Percentiles rank a stretch among this genome's conserved stretches.
Conservation (phyloP, 2,797 vertebrate species). For the Saxicola maurus region DNA sequence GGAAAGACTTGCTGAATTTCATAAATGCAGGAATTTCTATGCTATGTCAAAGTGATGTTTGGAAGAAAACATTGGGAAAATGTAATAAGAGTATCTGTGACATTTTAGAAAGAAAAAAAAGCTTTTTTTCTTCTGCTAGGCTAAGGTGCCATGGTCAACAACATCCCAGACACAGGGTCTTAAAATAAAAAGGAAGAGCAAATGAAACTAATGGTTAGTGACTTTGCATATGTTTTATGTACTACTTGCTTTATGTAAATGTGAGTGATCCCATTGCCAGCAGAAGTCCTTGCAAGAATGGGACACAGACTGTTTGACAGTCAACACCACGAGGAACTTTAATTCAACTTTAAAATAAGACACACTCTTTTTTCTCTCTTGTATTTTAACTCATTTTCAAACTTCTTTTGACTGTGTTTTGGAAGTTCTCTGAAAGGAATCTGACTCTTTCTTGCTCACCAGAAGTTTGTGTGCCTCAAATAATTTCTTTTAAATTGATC, state of each 20-base stretch:
- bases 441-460: not conserved
- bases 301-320: not conserved
- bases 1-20: fast-evolving
- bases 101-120: not conserved
- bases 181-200: not conserved
- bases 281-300: not conserved
- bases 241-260: not conserved
- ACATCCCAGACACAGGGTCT: not conserved
- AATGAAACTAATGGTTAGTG: not conserved
- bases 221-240: not conserved
- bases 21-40: not conserved
- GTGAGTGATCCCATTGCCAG: not conserved
- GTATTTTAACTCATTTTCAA: not conserved
- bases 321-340: not conserved
- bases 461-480: not conserved
- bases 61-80: not conserved
- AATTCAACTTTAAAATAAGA: not conserved
- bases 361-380: not conserved
- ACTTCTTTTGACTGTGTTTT: not conserved
- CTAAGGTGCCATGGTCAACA: not conserved
- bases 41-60: not conserved
- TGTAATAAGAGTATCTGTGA: not conserved
- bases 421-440: not conserved
- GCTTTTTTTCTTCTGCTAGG: not conserved
- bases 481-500: not conserved